phyloP scores from a whole-genome alignment of 2,113 vertebrate species.

The Otolemur garnettii region DNA sequence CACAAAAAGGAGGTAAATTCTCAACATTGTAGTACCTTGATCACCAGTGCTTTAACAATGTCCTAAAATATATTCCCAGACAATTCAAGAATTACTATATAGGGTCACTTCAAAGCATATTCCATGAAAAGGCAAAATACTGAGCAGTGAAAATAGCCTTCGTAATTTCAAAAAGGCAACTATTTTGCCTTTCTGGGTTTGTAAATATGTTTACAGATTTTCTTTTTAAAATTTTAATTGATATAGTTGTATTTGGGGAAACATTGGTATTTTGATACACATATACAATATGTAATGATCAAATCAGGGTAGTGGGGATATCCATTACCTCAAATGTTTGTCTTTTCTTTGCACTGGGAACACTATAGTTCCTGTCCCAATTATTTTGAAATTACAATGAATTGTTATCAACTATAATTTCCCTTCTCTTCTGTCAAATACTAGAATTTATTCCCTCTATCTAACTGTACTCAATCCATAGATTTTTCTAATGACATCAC shows the following conservation, averaged over 20 bases:
- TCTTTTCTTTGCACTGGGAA: neutral
- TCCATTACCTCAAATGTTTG: neutral
- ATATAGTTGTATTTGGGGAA: neutral
- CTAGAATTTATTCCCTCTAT: neutral
- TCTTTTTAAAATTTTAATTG: neutral
- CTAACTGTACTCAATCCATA: neutral
- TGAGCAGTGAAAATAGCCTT: neutral
- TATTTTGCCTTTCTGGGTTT: neutral
- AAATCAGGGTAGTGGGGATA: neutral
- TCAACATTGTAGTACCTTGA: neutral
- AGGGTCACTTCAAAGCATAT: neutral
- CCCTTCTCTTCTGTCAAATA: neutral
- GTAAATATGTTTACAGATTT: slow-evolving; percentile 23
- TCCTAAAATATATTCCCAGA: neutral
- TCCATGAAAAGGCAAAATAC: neutral
- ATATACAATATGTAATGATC: neutral
- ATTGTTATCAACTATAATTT: neutral
- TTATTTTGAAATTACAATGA: neutral
- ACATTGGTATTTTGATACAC: neutral
- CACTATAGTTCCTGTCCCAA: neutral
- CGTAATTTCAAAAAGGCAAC: neutral
- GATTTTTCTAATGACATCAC: neutral
- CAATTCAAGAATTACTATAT: neutral
- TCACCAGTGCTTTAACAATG: neutral
- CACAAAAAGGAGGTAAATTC: neutral